phyloP scores from a whole-genome alignment of 2,113 vertebrate species.

The Myocastor coypus region DNA sequence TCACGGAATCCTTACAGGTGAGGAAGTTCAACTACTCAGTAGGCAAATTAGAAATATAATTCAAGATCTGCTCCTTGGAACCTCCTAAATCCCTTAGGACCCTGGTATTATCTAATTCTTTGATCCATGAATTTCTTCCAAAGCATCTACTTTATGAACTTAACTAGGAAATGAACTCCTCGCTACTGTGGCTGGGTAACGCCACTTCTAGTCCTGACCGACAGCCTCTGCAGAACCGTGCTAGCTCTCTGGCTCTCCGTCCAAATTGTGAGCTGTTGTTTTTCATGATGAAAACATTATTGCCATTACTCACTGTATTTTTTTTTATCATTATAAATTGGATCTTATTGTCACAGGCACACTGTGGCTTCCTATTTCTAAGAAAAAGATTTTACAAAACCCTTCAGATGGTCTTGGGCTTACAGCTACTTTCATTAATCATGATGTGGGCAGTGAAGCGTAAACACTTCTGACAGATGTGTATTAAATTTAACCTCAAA shows the following conservation, averaged over 20 bases:
- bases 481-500: constrained; percentile 54
- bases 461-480: constrained; percentile 67
- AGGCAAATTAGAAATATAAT: not conserved
- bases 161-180: constrained; percentile 39
- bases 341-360: constrained; percentile 66
- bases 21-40: not conserved
- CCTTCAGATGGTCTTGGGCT: constrained; percentile 58
- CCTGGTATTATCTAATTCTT: constrained; percentile 1
- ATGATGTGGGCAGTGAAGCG: constrained; percentile 57
- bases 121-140: constrained; percentile 33
- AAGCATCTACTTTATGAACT: not conserved
- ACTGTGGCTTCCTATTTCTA: constrained; percentile 71
- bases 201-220: not conserved
- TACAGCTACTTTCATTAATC: constrained; percentile 69
- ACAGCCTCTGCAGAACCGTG: not conserved
- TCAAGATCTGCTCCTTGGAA: not conserved
- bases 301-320: constrained; percentile 71
- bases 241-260: not conserved
- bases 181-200: constrained; percentile 19
- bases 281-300: constrained; percentile 69
- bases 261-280: constrained; percentile 63
- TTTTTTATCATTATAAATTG: constrained; percentile 67
- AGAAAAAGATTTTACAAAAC: constrained; percentile 64
- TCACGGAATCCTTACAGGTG: not conserved
- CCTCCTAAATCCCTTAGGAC: not conserved